Conservation (phyloP, 2,888 invertebrate species). For the Lasioglossum lativentre region DNA sequence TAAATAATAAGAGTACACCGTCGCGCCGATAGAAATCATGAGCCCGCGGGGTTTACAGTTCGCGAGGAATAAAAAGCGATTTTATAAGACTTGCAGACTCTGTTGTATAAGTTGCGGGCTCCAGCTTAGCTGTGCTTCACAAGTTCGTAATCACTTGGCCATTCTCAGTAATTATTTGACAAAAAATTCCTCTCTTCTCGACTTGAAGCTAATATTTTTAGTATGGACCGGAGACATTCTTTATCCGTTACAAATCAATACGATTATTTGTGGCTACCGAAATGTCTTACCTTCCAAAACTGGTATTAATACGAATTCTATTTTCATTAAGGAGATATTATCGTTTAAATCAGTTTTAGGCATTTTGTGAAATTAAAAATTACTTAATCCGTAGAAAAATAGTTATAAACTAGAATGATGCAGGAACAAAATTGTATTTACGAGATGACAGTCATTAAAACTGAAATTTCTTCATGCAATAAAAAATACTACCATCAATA, state of each 20-base stretch:
- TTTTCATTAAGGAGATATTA: too few species aligned
- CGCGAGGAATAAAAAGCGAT: background rate
- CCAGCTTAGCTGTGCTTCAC: background rate
- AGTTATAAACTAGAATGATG: too few species aligned
- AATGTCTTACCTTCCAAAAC: too few species aligned
- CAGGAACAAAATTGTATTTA: too few species aligned
- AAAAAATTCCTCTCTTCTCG: background rate
- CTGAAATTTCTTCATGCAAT: too few species aligned
- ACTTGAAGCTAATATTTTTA: background rate
- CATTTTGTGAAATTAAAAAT: too few species aligned
- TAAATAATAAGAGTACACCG: background rate
- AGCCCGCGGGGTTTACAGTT: background rate
- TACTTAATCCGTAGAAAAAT: too few species aligned
- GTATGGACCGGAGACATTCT: background rate
- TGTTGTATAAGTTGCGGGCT: background rate
- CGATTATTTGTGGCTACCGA: background rate
- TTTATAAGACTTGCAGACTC: background rate
- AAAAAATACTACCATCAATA: too few species aligned
- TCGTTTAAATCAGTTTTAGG: too few species aligned
- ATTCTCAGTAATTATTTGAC: background rate
- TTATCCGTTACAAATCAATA: background rate
- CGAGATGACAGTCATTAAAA: too few species aligned
- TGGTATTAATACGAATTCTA: too few species aligned
- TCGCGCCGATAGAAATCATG: background rate
- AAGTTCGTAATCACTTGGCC: background rate